These are phyloP conservation scores for Micropoecilia bifurca DNA, from an alignment of 2,797 vertebrate species.

Conservation along the genomic window DNA sequence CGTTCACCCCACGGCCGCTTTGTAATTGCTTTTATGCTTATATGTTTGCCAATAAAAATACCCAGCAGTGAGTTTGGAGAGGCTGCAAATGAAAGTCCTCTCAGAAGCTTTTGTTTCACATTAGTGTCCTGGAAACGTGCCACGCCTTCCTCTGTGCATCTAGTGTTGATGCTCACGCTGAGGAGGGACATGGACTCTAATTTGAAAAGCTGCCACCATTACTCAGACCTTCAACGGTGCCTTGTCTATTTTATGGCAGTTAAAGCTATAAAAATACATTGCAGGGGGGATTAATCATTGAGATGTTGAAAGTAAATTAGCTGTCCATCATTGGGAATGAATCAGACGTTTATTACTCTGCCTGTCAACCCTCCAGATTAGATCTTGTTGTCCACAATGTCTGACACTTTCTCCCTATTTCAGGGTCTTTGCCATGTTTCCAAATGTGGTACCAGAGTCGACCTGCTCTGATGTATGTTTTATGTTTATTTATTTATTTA, in stretches of 20 bases:
- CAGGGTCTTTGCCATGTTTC: slow-evolving; percentile 9
- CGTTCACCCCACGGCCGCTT: slow-evolving; percentile 52
- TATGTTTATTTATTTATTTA: not conserved
- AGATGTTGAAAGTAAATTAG: slow-evolving; percentile 59
- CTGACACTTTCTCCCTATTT: slow-evolving; percentile 11
- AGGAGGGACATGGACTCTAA: slow-evolving; percentile 56
- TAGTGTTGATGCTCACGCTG: slow-evolving; percentile 39
- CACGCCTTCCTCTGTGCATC: slow-evolving; percentile 27
- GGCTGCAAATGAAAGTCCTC: slow-evolving; percentile 44
- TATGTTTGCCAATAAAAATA: slow-evolving; percentile 52
- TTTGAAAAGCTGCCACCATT: slow-evolving; percentile 63
- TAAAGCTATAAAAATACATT: slow-evolving; percentile 55
- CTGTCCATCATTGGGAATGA: slow-evolving; percentile 57
- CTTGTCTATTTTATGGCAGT: slow-evolving; percentile 45
- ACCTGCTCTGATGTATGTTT: not conserved
- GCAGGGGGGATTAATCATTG: slow-evolving; percentile 54
- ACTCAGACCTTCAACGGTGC: slow-evolving; percentile 57
- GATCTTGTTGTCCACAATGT: slow-evolving; percentile 29
- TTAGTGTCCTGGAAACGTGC: slow-evolving; percentile 14
- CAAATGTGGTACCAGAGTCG: not conserved
- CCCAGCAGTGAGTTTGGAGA: slow-evolving; percentile 49
- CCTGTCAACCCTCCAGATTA: slow-evolving; percentile 48
- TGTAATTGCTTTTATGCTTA: slow-evolving; percentile 67
- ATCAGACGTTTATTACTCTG: slow-evolving; percentile 47
- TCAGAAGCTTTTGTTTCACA: slow-evolving; percentile 25